Percentiles rank a stretch among this genome's conserved stretches.
phyloP scores from a whole-genome alignment of 2,797 vertebrate genomes.

The Dicrostonyx torquatus region DNA sequence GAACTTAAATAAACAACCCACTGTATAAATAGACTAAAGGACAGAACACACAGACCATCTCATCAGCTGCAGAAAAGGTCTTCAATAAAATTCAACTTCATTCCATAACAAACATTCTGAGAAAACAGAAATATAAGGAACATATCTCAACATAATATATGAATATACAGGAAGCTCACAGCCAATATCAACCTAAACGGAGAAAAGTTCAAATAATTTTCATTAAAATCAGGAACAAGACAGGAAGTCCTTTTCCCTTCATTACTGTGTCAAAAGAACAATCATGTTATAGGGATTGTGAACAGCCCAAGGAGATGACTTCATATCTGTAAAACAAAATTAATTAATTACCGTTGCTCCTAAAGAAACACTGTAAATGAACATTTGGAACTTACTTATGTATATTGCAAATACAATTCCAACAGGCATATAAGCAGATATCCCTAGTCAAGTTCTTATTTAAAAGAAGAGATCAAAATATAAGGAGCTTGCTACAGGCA shows the following conservation, averaged over 20 bases:
- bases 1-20: neutral
- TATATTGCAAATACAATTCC: neutral
- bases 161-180: neutral
- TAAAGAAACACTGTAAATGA: neutral
- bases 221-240: neutral
- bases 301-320: neutral
- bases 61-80: neutral
- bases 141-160: neutral
- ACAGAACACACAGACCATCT: neutral
- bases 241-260: neutral
- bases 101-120: neutral
- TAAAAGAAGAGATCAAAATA: neutral
- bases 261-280: neutral
- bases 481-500: neutral
- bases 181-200: neutral
- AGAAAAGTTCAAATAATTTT: neutral
- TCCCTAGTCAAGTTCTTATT: constrained; percentile 13
- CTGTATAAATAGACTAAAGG: neutral
- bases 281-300: neutral
- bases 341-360: neutral
- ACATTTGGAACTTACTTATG: neutral
- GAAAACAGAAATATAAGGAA: neutral
- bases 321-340: neutral
- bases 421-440: neutral
- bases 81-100: neutral